Base-by-base conservation (phyloP, 2,888 invertebrate genomes). In the Polymixis lichenea region DNA sequence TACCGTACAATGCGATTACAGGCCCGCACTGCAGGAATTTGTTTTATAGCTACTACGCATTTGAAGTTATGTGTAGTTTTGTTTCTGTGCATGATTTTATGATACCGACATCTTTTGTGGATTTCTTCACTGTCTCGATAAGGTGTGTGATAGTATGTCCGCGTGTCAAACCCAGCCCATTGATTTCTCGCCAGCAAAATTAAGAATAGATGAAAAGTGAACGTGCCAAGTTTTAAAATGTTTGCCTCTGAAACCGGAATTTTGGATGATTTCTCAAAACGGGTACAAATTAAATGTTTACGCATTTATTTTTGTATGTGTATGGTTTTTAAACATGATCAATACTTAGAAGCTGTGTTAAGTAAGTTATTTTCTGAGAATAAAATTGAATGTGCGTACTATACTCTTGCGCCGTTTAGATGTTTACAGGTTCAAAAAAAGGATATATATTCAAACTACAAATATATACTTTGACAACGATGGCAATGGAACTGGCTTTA, bases 1-100 rank as follows among this genome's bases (percentile, higher is more conserved):
- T 96, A 95, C 94, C 94, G 92, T 93, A 94, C 95, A 95, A 95
- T 96, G 96, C 96, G 96, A 94, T 95, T 96, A 93, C 96, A 95
- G 96, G 93, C 90, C 90, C 94, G 96, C 73, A 96, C 91, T 94
- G 85, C 85, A 91, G 13, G 61, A 90, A 71, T 82, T 72, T 79
- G 55, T 75, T 87, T 81, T 78, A 71, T 75, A 75, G 15, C 61
- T 66, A 82, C 75, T 88, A 83, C 88, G 87, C 87, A 81, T 83
- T 83, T 77, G 70, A 61, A 78, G 80, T 82, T 19, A 74, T 46
- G 75, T 76, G 70, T 51, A 62, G 69, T 80, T 65, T 43, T 64
- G 51, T 77, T 75, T 49, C 46, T 60, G 49, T 43, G 25, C n/a
- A 51, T 19, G 22, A 46, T 65, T 79, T 78, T 61, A 38, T 0